Base-by-base conservation (phyloP, 2,113 vertebrate genomes). In the Nanorana parkeri region DNA sequence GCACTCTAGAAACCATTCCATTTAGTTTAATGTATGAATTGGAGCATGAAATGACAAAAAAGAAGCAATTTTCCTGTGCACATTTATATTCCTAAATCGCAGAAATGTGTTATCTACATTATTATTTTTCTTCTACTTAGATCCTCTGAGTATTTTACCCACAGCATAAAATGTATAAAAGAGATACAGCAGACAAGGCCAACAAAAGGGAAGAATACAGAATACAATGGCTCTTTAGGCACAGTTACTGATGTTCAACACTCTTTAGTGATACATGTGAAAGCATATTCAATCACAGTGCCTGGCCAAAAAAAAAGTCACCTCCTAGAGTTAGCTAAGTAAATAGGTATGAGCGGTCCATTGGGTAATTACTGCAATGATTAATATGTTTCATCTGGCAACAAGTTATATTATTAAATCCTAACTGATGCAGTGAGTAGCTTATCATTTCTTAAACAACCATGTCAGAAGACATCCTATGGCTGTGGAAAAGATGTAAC, bases 11-110 rank as follows among this genome's bases (percentile, higher is more conserved):
- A 82, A 74, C 78, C 69, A 82, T 82, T 82, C 69, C 69, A 67
- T 82, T 66, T 82, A 74, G 80, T 74, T 82, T 82, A 75, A 82
- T 82, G 69, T 66, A 82, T 66, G 80, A 82, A 82, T 55, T 82
- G 80, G 72, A 82, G 80, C 80, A 75, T 82, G 80, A 82, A 82
- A 82, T 82, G 60, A 74, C 80, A 73, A 51, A 75, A 80, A 73
- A 81, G 56, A 82, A 82, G 80, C 80, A 74, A 82, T 82, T 67
- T 82, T 55, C 61, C 55, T 56, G 69, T 29, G 51, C 63, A 55
- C 80, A 66, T 82, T 75, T 74, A 74, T 82, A 74, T 82, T 74
- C 47, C 61, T 56, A 55, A 82, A 74, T 75, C 80, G 54, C 47
- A 67, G 69, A 65, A 75, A 82, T 41, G 51, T 73, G 69, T 82